Percentiles rank a stretch among this genome's conserved stretches.
These are phyloP conservation scores for Grammomys dolichurus DNA, from an alignment of 2,113 vertebrate genomes.

Conservation along the genomic window DNA sequence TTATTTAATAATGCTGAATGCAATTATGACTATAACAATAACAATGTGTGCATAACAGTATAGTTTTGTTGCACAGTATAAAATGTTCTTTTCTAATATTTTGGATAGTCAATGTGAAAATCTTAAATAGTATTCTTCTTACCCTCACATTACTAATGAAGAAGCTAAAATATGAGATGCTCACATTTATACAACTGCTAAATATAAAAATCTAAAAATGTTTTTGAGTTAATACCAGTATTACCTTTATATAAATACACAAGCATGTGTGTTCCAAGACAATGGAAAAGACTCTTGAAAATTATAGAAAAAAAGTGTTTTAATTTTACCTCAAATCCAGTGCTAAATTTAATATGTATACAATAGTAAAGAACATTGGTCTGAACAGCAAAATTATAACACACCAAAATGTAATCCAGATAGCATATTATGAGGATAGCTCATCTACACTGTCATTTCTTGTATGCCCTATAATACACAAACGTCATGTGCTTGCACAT, in stretches of 20 bases:
- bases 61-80: background rate
- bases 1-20: background rate
- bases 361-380: background rate
- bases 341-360: background rate
- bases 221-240: background rate
- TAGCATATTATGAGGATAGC: fast-evolving
- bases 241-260: background rate
- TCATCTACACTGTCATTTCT: background rate
- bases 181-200: background rate
- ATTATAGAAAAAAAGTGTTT: background rate
- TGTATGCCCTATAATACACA: background rate
- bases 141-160: background rate
- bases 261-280: background rate
- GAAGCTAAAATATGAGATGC: background rate
- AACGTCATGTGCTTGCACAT: background rate
- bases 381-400: background rate
- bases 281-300: background rate
- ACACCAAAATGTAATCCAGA: background rate
- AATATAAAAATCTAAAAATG: background rate
- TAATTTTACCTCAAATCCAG: background rate
- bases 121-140: background rate
- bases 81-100: background rate
- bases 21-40: background rate
- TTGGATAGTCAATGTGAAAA: background rate
- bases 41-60: background rate